Base-by-base conservation (phyloP, 2,797 vertebrate species). In the Eospalax fontanierii region DNA sequence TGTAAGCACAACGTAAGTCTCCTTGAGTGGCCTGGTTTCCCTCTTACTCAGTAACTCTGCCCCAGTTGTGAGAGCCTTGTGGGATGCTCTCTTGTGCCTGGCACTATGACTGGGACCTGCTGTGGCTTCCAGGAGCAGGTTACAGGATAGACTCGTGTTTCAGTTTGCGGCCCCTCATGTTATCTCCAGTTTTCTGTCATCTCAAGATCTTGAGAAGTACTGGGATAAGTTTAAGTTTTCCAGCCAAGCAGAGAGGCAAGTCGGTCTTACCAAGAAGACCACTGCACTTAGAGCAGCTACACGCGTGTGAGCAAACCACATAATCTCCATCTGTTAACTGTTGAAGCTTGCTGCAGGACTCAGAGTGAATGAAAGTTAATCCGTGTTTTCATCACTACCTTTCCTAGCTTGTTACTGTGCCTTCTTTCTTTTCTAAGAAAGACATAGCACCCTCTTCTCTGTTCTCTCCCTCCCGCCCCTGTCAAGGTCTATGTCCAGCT, bases 401-500 rank as follows among this genome's bases (percentile, higher is more conserved):
- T 89, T 92, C 96, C 89, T 94, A 97, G 97, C 96, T 96, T 38
- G 97, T 98, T 90, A 96, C 96, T 97, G 97, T 98, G 97, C 98
- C 97, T 98, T 98, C 98, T 96, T 95, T 96, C 90, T 95, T 97
- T 97, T 97, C 79, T 33, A 61, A 93, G 92, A 86, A 68, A 83
- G 75, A 80, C 33, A 73, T 57, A 75, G 75, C 95, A 94, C 57
- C 82, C 12, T 90, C 88, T 78, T 54, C 73, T 89, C n/a, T 80
- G 43, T 86, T 61, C 85, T 78, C 19, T 33, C 43, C 82, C 38
- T 68, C 70, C 5, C 46, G 54, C 78, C 57, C 81, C 54, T 24
- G 28, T 57, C 65, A 90, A 92, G 93, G 89, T 87, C 93, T 87
- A 91, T 93, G 75, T 43, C 87, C 94, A 90, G 82, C 57, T 85